Evolutionary conservation across 1,140 invertebrate species (phyloP), one percentile per base, ranked within the genome.

Genomic region (Rhynchophorus ferrugineus): DNA sequence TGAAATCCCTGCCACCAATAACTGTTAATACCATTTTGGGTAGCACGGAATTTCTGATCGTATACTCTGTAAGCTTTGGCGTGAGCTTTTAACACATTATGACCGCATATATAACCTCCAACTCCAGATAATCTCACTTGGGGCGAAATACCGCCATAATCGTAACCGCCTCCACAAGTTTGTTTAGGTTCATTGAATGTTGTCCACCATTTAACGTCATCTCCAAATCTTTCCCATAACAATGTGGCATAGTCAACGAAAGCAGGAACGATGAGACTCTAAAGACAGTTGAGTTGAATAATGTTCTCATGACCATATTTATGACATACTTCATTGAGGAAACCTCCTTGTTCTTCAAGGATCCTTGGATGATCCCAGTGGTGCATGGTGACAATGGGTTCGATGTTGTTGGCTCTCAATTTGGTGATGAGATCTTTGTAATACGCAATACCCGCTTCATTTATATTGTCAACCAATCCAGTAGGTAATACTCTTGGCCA

Each of bases 161-260:
- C 64, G 52, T 42, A 62, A 49, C 55, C 59, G 20, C 51, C 33
- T 6, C 17, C 35, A 17, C 81, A 83, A 3, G 78, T 73, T 51
- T 81, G 78, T 72, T 77, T 77, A 2, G 83, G 82, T 64, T 87
- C 83, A 63, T 87, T 87, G 50, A 87, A 76, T 0, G 85, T 87
- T 1, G 80, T 77, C 81, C 84, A 87, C 20, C 69, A 36, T 42
- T 75, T 78, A 0, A 83, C 78, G 54, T 76, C 72, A 63, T 79
- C 74, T 0, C 80, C 82, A 54, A 79, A 80, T 49, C 70, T 69
- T 29, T 74, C 68, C 44, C 81, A 78, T 2, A 78, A 63, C 6
- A 82, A 45, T 17, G 72, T 70, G 0, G 82, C 78, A 59, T 78
- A 84, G 58, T 81, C 76, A 16, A 65, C 72, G 57, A 80, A 83